phyloP scores from a whole-genome alignment of 2,797 vertebrate genomes.

The Perdix hodgsoniae region DNA sequence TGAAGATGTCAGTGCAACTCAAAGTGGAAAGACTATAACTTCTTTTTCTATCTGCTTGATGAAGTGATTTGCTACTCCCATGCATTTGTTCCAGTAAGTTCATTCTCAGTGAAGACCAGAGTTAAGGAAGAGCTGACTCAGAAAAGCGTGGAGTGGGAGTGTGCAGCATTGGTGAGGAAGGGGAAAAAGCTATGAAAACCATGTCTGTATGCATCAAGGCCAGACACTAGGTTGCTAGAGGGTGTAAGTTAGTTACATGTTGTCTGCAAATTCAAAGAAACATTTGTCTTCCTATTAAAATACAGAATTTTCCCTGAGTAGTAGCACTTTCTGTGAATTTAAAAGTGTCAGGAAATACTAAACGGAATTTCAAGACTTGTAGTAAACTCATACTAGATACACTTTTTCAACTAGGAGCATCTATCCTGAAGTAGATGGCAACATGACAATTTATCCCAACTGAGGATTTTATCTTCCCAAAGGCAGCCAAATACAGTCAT shows the following conservation, averaged over 20 bases:
- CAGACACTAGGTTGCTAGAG: neutral
- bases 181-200: neutral
- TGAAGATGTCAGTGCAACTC: neutral
- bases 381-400: neutral
- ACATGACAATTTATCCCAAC: neutral
- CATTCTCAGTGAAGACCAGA: neutral
- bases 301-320: neutral
- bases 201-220: fast-evolving
- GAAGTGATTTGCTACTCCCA: neutral
- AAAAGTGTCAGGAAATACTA: neutral
- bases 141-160: neutral
- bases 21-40: neutral
- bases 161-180: neutral
- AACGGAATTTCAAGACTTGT: neutral
- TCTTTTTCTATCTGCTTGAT: neutral
- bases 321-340: neutral
- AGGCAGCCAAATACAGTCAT: neutral
- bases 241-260: neutral
- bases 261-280: neutral
- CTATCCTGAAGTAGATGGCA: neutral
- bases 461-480: neutral
- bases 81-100: neutral
- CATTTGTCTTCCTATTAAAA: neutral
- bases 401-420: neutral
- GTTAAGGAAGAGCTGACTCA: neutral